phyloP scores from a whole-genome alignment of 2,888 invertebrate genomes.

The Tanytarsus gracilentus region DNA sequence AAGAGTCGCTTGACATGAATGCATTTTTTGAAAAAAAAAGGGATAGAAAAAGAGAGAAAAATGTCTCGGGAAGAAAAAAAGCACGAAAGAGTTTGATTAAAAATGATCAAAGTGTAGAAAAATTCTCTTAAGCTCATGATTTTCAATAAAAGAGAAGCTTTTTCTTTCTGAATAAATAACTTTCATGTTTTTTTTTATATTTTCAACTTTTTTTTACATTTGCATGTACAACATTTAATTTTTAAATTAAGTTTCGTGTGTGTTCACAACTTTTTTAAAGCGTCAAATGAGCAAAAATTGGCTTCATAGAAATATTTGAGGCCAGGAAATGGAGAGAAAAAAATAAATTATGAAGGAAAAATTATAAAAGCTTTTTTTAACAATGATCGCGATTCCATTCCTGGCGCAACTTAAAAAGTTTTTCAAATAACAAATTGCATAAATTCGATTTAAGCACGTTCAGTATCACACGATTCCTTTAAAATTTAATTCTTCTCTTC shows the following conservation, averaged over 20 bases:
- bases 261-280: constrained; percentile 1
- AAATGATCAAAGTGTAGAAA: constrained; percentile 4
- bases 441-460: not conserved
- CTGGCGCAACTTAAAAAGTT: no score
- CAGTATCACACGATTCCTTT: not conserved
- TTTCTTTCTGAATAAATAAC: constrained; percentile 23
- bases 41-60: constrained; percentile 6
- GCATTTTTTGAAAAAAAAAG: constrained; percentile 11
- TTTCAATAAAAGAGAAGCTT: constrained; percentile 11
- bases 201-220: constrained; percentile 12
- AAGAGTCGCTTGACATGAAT: constrained; percentile 3
- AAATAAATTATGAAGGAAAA: not conserved
- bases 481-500: not conserved
- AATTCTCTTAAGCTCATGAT: not conserved
- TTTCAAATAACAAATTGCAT: not conserved
- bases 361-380: constrained; percentile 9
- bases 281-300: no score
- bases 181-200: constrained; percentile 12
- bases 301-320: not conserved
- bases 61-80: constrained; percentile 22
- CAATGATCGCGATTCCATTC: constrained; percentile 26
- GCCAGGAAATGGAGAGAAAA: constrained; percentile 1
- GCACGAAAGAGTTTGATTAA: constrained; percentile 1
- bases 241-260: constrained; percentile 6
- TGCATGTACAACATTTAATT: constrained; percentile 18